Conservation (phyloP, 92 coral and sea anemone genomes). For the Phenganax stokvisi region DNA sequence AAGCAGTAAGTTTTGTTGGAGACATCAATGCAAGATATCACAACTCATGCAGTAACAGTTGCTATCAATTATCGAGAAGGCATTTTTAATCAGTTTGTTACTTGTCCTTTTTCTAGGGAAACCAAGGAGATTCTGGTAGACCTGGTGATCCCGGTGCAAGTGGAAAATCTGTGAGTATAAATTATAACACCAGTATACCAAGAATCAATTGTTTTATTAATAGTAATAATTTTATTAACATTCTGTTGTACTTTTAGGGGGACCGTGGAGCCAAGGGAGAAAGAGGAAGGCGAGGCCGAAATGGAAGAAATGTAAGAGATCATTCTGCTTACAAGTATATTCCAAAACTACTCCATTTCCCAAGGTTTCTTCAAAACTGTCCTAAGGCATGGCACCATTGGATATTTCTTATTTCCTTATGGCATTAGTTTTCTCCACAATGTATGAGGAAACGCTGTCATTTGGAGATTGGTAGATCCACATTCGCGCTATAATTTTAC, state of each 20-base stretch:
- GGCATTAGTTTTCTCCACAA: too few species aligned
- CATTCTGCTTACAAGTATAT: not conserved
- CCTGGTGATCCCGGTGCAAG: constrained; percentile 11
- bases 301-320: constrained; percentile 16
- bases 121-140: not conserved
- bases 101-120: not conserved
- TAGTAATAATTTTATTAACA: not conserved
- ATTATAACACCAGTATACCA: not conserved
- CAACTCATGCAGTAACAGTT: not conserved
- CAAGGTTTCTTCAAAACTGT: too few species aligned
- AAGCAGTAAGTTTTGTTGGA: not conserved
- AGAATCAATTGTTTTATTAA: not conserved
- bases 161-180: constrained; percentile 11
- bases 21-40: not conserved
- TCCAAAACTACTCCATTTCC: too few species aligned
- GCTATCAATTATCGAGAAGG: not conserved
- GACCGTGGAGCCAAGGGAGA: constrained; percentile 11
- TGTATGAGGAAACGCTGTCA: too few species aligned
- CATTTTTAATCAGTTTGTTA: not conserved
- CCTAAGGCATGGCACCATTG: too few species aligned
- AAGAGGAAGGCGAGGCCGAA: constrained; percentile 22
- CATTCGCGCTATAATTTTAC: too few species aligned
- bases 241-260: constrained; percentile 9
- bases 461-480: too few species aligned
- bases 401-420: too few species aligned